Conservation (phyloP, 2,888 invertebrate genomes). For the Julus scanicus region DNA sequence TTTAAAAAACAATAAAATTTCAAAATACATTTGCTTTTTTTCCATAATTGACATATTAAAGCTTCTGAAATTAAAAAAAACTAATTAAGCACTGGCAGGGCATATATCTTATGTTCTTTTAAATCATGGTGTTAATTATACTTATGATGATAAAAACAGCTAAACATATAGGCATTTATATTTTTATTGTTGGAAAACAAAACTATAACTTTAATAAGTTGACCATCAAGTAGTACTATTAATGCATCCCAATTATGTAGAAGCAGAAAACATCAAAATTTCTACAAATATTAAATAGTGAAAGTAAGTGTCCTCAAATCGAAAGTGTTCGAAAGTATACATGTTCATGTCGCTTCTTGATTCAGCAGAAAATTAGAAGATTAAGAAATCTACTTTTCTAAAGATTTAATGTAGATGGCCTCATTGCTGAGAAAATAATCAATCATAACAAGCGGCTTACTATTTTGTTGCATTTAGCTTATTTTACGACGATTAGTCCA, state of each 20-base stretch:
- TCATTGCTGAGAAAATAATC: not conserved
- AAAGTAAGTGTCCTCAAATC: no score
- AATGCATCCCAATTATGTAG: no score
- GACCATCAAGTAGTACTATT: not conserved
- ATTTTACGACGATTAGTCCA: not conserved
- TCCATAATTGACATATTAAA: not conserved
- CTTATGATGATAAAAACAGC: not conserved
- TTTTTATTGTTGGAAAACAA: conserved; percentile 24
- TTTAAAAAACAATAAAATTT: not conserved
- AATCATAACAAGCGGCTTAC: not conserved
- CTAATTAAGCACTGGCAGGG: not conserved
- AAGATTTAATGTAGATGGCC: not conserved
- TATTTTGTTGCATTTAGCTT: not conserved
- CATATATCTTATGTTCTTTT: not conserved
- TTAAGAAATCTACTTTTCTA: no score
- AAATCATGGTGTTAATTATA: not conserved
- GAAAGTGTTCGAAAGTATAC: no score
- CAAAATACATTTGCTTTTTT: not conserved
- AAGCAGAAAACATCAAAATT: no score
- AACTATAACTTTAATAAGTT: not conserved
- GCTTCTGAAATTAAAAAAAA: not conserved
- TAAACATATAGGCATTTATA: not conserved
- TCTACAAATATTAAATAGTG: no score
- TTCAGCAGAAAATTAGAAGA: no score
- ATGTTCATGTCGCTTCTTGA: not conserved